phyloP scores from a whole-genome alignment of 35 echinoderm and acorn worm genomes.

The Patiria miniata region DNA sequence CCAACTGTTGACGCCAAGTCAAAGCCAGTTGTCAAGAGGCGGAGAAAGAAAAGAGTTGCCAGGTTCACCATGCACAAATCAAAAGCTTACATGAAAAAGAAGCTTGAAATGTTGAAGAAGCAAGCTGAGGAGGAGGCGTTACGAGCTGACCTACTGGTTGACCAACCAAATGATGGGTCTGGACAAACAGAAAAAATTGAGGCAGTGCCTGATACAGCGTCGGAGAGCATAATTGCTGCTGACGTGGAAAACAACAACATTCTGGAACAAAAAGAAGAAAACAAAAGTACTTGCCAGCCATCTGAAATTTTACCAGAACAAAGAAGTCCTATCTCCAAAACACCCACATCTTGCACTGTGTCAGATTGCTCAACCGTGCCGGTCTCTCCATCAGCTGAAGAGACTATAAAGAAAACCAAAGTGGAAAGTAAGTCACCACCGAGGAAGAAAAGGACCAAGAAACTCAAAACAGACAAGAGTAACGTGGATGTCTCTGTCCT shows the following conservation, averaged over 20 bases:
- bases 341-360: background rate
- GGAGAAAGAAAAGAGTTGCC: background rate
- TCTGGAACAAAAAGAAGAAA: background rate
- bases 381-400: background rate
- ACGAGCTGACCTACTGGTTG: background rate
- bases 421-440: background rate
- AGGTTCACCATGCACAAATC: background rate
- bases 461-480: background rate
- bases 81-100: constrained; percentile 1
- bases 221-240: background rate
- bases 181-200: too few species aligned
- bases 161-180: too few species aligned
- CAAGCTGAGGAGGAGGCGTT: background rate
- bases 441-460: constrained; percentile 28
- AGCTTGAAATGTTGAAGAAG: background rate
- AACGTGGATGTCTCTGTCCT: background rate
- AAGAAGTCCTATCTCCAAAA: background rate
- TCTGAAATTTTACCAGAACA: background rate
- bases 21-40: background rate
- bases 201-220: too few species aligned
- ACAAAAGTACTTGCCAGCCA: background rate
- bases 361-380: background rate
- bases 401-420: background rate
- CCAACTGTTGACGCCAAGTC: background rate
- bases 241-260: constrained; percentile 7